Percentiles rank a stretch among this genome's conserved stretches.
Conservation (phyloP, 2,113 vertebrate genomes). For the Raphicerus campestris region DNA sequence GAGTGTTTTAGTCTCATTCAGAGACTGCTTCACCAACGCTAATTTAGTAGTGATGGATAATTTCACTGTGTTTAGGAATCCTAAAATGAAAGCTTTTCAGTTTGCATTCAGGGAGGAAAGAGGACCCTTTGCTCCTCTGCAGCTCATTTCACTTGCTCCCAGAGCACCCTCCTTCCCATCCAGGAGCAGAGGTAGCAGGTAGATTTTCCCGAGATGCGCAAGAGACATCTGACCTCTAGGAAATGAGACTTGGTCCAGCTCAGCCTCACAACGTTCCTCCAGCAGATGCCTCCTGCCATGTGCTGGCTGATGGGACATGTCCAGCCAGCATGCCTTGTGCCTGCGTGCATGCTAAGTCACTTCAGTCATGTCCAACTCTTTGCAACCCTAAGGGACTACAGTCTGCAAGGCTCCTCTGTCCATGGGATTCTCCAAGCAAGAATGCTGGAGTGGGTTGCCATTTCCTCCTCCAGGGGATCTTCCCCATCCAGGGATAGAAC, state of each 20-base stretch:
- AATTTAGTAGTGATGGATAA: neutral
- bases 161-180: neutral
- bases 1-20: neutral
- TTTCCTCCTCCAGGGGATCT: neutral
- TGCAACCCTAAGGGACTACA: neutral
- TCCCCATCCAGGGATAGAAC: neutral
- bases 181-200: neutral
- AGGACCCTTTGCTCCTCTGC: neutral
- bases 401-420: neutral
- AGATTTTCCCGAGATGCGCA: neutral
- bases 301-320: neutral
- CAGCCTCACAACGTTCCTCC: neutral
- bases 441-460: neutral
- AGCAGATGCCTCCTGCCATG: neutral
- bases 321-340: neutral
- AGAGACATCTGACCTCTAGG: neutral
- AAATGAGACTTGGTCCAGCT: neutral
- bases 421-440: neutral
- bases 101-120: neutral
- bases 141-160: neutral
- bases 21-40: neutral
- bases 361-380: neutral
- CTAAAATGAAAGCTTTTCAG: neutral
- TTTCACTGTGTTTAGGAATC: constrained; percentile 10
- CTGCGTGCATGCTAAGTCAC: neutral